Conservation (phyloP, 2,888 invertebrate genomes). For the Alentia gelatinosa region DNA sequence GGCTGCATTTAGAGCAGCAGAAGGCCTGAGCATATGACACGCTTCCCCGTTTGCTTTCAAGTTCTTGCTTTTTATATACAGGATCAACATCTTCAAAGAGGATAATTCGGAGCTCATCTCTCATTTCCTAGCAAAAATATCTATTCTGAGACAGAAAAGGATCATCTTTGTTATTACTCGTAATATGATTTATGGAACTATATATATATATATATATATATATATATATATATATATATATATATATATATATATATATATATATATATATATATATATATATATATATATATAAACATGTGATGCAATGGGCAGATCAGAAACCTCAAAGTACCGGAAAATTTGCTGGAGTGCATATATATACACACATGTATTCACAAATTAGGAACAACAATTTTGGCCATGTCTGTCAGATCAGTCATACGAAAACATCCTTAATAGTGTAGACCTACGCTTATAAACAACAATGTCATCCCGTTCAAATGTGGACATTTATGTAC, state of each 20-base stretch:
- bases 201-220: not conserved
- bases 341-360: too few species aligned
- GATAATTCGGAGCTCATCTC: too few species aligned
- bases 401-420: too few species aligned
- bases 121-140: too few species aligned
- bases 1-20: not conserved
- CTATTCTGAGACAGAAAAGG: not conserved
- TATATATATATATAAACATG: not conserved
- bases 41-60: too few species aligned
- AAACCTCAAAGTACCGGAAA: too few species aligned
- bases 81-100: not conserved
- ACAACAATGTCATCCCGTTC: too few species aligned
- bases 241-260: not conserved
- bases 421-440: too few species aligned
- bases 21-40: not conserved
- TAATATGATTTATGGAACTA: not conserved
- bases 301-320: too few species aligned
- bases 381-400: too few species aligned
- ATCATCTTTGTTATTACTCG: not conserved
- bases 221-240: not conserved
- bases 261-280: not conserved
- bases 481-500: too few species aligned
- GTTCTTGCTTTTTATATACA: not conserved
- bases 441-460: too few species aligned
- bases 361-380: not conserved